Evolutionary conservation across 2,888 invertebrate genomes (phyloP), one percentile per base, ranked within the genome.

Genomic region (Ophion obscuratus): DNA sequence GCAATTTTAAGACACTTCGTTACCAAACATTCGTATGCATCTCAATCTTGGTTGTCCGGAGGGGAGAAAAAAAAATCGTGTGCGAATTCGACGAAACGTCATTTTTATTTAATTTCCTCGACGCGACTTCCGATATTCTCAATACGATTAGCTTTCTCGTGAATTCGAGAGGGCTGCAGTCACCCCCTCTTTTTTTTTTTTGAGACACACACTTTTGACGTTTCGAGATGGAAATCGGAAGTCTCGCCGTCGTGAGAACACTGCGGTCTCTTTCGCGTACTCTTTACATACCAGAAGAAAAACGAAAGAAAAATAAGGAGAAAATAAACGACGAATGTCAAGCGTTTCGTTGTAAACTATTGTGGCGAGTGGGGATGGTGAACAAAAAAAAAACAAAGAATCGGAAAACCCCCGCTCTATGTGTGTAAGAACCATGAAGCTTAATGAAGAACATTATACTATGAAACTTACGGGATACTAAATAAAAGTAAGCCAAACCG

Each of bases 401-500:
- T 91, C 92, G 90, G 90, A 73, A 67, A 89, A 84, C 92, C 91
- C 91, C 92, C 90, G 90, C 91, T 93, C 91, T 93, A 93, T 93
- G 93, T 93, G 94, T 93, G 92, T 93, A 94, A 93, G 92, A 93
- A 92, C 91, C 93, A 93, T 93, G 92, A 92, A 93, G 93, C 93
- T 94, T 93, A 93, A 93, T 90, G 92, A 93, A 93, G 92, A 93
- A 93, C 93, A 94, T 93, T 93, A 93, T 94, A 93, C 92, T 92
- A 93, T 93, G 92, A 93, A 87, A 93, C 92, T 93, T 94, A 93
- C 93, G 93, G 93, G 92, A 94, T 93, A 94, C 92, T 93, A 93
- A 93, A 94, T 94, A 94, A 94, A 94, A 93, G 91, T 94, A 93
- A 94, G 92, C 92, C 92, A 93, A 92, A 93, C 91, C 92, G 94